phyloP scores from a whole-genome alignment of 1,140 invertebrate genomes.

The Parapsyche elsis region DNA sequence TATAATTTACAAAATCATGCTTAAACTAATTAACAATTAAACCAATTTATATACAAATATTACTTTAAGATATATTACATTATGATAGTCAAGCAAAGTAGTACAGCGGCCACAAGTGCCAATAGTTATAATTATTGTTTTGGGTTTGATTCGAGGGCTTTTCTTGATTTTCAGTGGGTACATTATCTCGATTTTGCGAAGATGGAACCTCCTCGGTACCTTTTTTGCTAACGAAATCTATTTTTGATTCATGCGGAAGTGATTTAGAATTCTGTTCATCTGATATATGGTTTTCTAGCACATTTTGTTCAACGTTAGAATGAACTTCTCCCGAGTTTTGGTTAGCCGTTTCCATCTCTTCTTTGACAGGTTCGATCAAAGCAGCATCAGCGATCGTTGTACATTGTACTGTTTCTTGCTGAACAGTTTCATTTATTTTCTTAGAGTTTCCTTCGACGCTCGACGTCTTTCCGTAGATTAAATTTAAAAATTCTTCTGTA shows the following conservation, averaged over 20 bases:
- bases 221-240: not conserved
- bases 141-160: slow-evolving; percentile 24
- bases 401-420: not conserved
- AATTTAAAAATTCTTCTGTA: slow-evolving; percentile 35
- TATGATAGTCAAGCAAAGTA: slow-evolving; percentile 54
- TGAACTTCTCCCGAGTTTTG: not conserved
- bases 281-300: not conserved
- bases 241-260: not conserved
- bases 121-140: slow-evolving; percentile 42
- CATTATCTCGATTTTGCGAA: not conserved
- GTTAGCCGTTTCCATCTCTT: not conserved
- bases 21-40: too few species aligned
- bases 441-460: not conserved
- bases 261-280: not conserved
- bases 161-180: slow-evolving; percentile 28
- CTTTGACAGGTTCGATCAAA: not conserved
- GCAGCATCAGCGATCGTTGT: not conserved
- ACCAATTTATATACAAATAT: too few species aligned
- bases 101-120: slow-evolving; percentile 53
- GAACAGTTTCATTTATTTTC: not conserved
- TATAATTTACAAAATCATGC: too few species aligned
- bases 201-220: not conserved
- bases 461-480: not conserved
- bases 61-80: not conserved
- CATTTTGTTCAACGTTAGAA: not conserved